Evolutionary conservation across 2,888 invertebrate species (phyloP).

Genomic region (Tachina fera): DNA sequence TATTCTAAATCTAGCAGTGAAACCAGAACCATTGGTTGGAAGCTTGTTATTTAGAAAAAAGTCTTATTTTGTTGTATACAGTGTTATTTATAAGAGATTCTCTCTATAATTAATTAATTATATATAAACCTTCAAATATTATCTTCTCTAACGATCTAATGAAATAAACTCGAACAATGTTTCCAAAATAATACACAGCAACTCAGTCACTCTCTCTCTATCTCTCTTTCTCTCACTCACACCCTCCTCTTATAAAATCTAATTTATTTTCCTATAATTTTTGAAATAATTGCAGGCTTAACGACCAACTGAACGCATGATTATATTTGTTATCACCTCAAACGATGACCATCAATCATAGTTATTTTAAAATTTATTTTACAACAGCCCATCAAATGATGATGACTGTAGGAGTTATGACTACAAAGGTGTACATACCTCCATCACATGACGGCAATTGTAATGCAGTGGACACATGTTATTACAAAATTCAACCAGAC

Average conservation of each 20-base stretch:
- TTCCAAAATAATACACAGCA: neutral
- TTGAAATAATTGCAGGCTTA: slow-evolving; percentile 49
- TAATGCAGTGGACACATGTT: slow-evolving; percentile 50
- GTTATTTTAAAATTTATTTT: slow-evolving; percentile 15
- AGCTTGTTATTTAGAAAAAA: too few species aligned
- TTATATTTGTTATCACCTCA: slow-evolving; percentile 64
- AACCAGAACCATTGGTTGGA: too few species aligned
- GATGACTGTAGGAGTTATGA: slow-evolving; percentile 42
- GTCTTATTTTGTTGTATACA: too few species aligned
- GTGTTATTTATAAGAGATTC: too few species aligned
- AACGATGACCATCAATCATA: slow-evolving; percentile 68
- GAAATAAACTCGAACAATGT: neutral
- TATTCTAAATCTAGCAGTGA: too few species aligned
- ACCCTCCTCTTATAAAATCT: slow-evolving; percentile 1
- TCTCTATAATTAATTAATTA: too few species aligned
- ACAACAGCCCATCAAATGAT: slow-evolving; percentile 45
- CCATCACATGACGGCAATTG: slow-evolving; percentile 31
- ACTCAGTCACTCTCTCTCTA: neutral
- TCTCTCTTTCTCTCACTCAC: neutral
- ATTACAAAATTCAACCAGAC: slow-evolving; percentile 39
- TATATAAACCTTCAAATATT: too few species aligned
- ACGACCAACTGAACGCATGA: slow-evolving; percentile 20
- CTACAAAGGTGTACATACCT: slow-evolving; percentile 54
- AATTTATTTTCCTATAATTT: slow-evolving; percentile 30
- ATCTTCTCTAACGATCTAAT: neutral